Evolutionary conservation across 2,797 vertebrate species (phyloP), one percentile per base, ranked within the genome.

Genomic region (Eleutherodactylus coqui): DNA sequence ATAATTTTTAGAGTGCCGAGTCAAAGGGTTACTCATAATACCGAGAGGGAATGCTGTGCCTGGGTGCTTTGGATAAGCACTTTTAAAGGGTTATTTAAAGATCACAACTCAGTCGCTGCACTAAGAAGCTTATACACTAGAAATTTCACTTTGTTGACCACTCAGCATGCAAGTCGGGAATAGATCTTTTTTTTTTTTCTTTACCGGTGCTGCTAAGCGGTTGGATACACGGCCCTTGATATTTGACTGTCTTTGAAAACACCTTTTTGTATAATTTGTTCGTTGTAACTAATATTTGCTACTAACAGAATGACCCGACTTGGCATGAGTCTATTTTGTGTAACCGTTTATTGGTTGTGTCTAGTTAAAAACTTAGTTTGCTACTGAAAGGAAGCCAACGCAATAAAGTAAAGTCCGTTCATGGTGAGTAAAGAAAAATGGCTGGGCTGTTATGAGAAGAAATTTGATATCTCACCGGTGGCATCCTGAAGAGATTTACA

Each of bases 41-140:
- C 69, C 24, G 76, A 84, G 73, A 73, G 75, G 27, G 75, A 72
- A 64, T 53, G 82, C 51, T 81, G 77, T 80, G 82, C 55, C 82
- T 87, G 82, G 69, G 24, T 79, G 82, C 82, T 87, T 87, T 34
- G 86, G 82, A 87, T 87, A 87, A 87, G 82, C 82, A 87, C 86
- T 84, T 87, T 87, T 87, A 84, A 87, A 87, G 86, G 86, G 82
- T 87, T 87, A 87, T 87, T 87, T 87, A 87, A 87, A 87, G 86
- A 87, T 87, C 86, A 84, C 81, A 79, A 84, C 53, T 83, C 75
- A 87, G 79, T 78, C 62, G 58, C 72, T 38, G 69, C 67, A 73
- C 53, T 87, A 87, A 87, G 86, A 64, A 69, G 86, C 86, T 87
- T 87, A 87, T 79, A 73, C 55, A 67, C 62, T 64, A 75, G 55